Percentiles rank a stretch among this genome's conserved stretches.
Evolutionary conservation across 2,888 invertebrate species (phyloP).

Genomic region (Chrysopilus asiliformis): DNA sequence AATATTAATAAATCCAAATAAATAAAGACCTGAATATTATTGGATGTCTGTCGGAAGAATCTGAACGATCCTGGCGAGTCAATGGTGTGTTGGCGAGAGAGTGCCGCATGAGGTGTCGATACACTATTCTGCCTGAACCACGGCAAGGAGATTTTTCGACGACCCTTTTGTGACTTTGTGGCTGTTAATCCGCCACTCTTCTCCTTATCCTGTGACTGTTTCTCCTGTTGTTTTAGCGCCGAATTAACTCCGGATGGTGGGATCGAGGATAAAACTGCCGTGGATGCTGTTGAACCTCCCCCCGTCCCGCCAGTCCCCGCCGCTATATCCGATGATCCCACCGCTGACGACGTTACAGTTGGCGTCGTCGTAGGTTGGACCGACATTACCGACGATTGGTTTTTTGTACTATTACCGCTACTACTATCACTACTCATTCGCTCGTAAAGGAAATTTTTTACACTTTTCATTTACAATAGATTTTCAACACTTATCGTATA

Average conservation of each 20-base stretch:
- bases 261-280: not conserved
- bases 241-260: not conserved
- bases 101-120: constrained; percentile 54
- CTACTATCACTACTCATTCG: constrained; percentile 28
- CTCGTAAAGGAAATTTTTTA: constrained; percentile 32
- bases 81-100: constrained; percentile 79
- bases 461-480: constrained; percentile 28
- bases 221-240: not conserved
- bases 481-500: constrained; percentile 3
- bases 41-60: constrained; percentile 48
- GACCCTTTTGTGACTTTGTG: constrained; percentile 50
- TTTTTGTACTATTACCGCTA: constrained; percentile 14
- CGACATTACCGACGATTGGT: constrained; percentile 14
- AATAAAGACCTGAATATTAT: constrained; percentile 36
- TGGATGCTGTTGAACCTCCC: not conserved
- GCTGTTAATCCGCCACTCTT: constrained; percentile 12
- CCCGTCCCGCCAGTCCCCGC: not conserved
- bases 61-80: constrained; percentile 80
- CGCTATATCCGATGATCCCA: not conserved
- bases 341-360: not conserved
- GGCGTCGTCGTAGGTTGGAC: constrained; percentile 13
- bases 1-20: no score
- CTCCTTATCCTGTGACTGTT: constrained; percentile 12
- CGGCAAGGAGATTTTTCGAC: constrained; percentile 76
- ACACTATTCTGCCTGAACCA: constrained; percentile 80